Conservation (phyloP, 2,113 vertebrate species). For the Epinephelus lanceolatus region DNA sequence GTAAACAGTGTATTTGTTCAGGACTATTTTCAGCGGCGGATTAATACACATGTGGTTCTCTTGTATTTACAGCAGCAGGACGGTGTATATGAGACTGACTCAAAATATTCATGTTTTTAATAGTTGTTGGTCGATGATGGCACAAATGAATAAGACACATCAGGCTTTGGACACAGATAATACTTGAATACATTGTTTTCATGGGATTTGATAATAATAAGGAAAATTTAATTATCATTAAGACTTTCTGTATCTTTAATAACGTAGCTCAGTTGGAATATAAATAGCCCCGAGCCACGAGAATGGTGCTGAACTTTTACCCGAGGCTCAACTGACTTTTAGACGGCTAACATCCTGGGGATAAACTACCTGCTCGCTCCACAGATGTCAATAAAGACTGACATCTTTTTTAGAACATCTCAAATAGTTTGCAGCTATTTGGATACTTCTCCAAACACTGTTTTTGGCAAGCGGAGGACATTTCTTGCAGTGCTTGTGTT, state of each 20-base stretch:
- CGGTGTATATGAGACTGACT: too few relatives aligned
- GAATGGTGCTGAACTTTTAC: neutral
- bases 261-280: neutral
- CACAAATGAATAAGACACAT: neutral
- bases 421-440: conserved; percentile 71
- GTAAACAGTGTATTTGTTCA: too few relatives aligned
- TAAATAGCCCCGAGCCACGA: conserved; percentile 16
- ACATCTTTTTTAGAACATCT: conserved; percentile 32
- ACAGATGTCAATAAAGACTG: conserved; percentile 46
- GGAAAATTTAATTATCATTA: neutral
- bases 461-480: conserved; percentile 38
- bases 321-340: conserved; percentile 18
- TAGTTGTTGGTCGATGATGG: too few relatives aligned
- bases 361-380: conserved; percentile 44
- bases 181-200: neutral
- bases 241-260: neutral
- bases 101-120: too few relatives aligned
- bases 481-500: conserved; percentile 31
- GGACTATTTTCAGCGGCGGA: too few relatives aligned
- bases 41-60: too few relatives aligned
- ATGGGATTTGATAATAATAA: neutral
- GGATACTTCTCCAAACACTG: conserved; percentile 62
- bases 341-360: conserved; percentile 51
- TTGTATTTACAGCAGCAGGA: too few relatives aligned
- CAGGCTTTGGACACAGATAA: neutral